A percentile compares a stretch with the other conserved stretches of the same genome.
Conservation (phyloP, 1,140 invertebrate genomes). For the Caenorhabditis elegans region DNA sequence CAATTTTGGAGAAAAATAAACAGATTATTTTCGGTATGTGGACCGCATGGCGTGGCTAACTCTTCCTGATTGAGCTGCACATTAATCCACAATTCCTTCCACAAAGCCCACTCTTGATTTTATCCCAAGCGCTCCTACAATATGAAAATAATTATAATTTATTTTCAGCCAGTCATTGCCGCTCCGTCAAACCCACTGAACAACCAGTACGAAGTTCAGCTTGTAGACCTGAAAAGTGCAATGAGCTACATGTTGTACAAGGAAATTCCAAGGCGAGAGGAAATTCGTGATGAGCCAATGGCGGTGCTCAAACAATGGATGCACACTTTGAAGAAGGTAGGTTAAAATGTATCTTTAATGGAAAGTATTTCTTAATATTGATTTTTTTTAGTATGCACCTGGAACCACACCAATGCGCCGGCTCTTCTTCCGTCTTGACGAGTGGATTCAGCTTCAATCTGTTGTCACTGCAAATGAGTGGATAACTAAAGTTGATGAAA, state of each 20-base stretch:
- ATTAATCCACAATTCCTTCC: neutral
- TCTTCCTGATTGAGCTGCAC: neutral
- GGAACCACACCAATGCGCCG: conserved; percentile 59
- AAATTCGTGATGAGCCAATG: conserved; percentile 50
- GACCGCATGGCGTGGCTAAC: conserved; percentile 16
- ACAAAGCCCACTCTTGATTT: neutral
- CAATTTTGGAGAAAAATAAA: neutral
- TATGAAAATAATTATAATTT: too few relatives aligned
- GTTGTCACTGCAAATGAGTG: conserved; percentile 58
- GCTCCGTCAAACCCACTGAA: neutral
- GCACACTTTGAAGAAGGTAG: conserved; percentile 55
- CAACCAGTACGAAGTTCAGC: conserved; percentile 44
- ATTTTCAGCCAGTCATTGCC: conserved; percentile 11
- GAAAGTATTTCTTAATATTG: neutral
- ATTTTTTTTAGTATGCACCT: conserved; percentile 56
- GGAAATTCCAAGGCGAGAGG: conserved; percentile 46
- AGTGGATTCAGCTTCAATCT: conserved; percentile 54
- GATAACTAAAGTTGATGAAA: conserved; percentile 55
- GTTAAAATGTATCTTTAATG: neutral
- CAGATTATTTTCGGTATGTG: neutral
- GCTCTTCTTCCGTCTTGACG: conserved; percentile 61
- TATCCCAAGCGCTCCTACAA: too few relatives aligned
- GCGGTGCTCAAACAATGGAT: conserved; percentile 55
- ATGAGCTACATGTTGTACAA: conserved; percentile 51
- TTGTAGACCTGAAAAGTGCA: conserved; percentile 46